A percentile compares a stretch with the other conserved stretches of the same genome.
Evolutionary conservation across 2,888 invertebrate genomes (phyloP).

Genomic region (Platycheirus albimanus): DNA sequence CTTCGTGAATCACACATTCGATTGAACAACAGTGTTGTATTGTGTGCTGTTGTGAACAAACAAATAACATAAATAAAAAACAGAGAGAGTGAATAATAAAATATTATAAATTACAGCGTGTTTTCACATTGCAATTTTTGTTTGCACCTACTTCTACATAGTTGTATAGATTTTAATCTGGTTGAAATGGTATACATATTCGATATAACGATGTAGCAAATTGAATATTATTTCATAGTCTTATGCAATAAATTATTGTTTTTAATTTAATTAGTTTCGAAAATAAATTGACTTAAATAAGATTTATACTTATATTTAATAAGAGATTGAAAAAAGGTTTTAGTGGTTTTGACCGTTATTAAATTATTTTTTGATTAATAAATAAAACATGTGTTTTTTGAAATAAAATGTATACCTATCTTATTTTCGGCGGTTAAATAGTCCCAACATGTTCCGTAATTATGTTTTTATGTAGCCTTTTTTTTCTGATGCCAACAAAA

Average conservation of each 20-base stretch:
- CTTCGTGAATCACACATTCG: not conserved
- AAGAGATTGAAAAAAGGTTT: not conserved
- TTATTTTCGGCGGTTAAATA: too few relatives aligned
- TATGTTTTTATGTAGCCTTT: too few relatives aligned
- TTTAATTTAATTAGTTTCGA: constrained; percentile 43
- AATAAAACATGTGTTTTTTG: too few relatives aligned
- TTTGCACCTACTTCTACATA: too few relatives aligned
- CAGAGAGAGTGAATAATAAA: not conserved
- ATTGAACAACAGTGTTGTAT: not conserved
- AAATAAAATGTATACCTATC: too few relatives aligned
- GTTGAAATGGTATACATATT: not conserved
- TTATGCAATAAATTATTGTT: constrained; percentile 37
- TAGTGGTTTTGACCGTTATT: too few relatives aligned
- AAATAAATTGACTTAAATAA: constrained; percentile 50
- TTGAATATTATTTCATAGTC: constrained; percentile 13
- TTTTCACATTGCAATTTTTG: not conserved
- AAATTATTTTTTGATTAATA: too few relatives aligned
- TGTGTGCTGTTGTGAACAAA: not conserved
- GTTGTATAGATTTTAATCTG: constrained; percentile 16
- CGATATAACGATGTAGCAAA: not conserved
- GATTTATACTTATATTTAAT: constrained; percentile 12
- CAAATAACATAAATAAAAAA: not conserved
- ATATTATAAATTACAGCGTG: not conserved
- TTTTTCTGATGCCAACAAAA: too few relatives aligned
- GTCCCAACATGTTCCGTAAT: too few relatives aligned